Evolutionary conservation across 2,113 vertebrate species (phyloP), one percentile per base, ranked within the genome.

Genomic region (Paracanthobrama guichenoti): DNA sequence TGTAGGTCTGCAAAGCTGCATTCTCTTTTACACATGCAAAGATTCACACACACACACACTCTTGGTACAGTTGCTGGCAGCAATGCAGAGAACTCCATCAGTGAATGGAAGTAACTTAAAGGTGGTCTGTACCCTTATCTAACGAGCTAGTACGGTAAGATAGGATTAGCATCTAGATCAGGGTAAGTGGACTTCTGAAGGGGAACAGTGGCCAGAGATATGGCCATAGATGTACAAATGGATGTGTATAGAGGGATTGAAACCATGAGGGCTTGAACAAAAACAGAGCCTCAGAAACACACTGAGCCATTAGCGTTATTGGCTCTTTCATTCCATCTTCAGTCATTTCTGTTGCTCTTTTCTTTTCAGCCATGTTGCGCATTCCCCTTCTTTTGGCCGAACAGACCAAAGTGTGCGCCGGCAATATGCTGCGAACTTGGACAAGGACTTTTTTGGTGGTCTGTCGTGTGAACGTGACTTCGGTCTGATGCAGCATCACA

Each of bases 101-200:
- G 90, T 92, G 89, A 91, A 90, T 85, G 89, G 85, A 90, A 92
- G 90, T 91, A 89, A 85, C 90, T 88, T 89, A 89, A 89, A 89
- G 86, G 89, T 84, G 83, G 85, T 88, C 86, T 88, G 90, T 81
- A 87, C 90, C 90, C 93, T 95, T 95, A 95, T 95, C 94, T 64
- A 89, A 85, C 90, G 87, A 88, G 91, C 89, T 94, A 94, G 94
- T 89, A 87, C 87, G 87, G 91, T 95, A 94, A 94, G 91, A 93
- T 92, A 90, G 93, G 94, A 95, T 95, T 94, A 94, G 90, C 93
- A 94, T 95, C 93, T 95, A 92, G 91, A 94, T 94, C 91, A 92
- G 90, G 83, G 87, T 93, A 93, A 92, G 82, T 89, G 93, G 93
- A 93, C 93, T 90, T 93, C 92, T 89, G 84, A 89, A 67, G 79